phyloP scores from a whole-genome alignment of 1,140 invertebrate genomes.

The Eumaeus atala region DNA sequence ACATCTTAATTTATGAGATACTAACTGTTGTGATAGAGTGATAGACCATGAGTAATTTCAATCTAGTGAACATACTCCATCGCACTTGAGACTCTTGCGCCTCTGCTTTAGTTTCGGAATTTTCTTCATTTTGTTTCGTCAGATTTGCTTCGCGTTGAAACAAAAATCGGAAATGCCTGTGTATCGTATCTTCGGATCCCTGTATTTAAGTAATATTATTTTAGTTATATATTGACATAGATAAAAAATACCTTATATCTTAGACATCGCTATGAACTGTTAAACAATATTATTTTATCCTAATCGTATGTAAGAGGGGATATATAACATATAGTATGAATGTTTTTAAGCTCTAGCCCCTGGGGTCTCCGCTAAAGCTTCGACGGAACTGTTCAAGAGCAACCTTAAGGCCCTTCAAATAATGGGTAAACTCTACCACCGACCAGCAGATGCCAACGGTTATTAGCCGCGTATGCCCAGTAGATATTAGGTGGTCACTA shows the following conservation, averaged over 20 bases:
- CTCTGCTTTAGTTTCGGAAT: conserved; percentile 31
- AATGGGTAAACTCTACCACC: no score
- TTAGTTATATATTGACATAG: background rate
- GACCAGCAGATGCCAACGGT: no score
- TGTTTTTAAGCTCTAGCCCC: no score
- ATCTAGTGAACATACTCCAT: conserved; percentile 40
- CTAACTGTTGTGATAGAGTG: conserved; percentile 55
- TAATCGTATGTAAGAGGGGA: no score
- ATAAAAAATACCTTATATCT: background rate
- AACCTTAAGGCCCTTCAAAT: no score
- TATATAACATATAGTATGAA: no score
- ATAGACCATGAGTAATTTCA: conserved; percentile 52
- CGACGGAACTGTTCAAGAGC: no score
- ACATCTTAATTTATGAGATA: background rate
- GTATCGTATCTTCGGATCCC: conserved; percentile 67
- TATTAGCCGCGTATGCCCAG: no score
- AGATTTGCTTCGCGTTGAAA: conserved; percentile 43
- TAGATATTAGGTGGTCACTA: no score
- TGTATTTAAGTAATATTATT: conserved; percentile 18
- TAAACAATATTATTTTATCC: no score
- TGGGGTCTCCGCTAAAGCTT: no score
- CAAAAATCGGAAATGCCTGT: conserved; percentile 61
- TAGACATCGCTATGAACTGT: no score
- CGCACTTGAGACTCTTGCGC: conserved; percentile 21
- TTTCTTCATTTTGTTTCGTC: conserved; percentile 31